phyloP scores from a whole-genome alignment of 2,797 vertebrate species.

The Corythornis leucogaster region DNA sequence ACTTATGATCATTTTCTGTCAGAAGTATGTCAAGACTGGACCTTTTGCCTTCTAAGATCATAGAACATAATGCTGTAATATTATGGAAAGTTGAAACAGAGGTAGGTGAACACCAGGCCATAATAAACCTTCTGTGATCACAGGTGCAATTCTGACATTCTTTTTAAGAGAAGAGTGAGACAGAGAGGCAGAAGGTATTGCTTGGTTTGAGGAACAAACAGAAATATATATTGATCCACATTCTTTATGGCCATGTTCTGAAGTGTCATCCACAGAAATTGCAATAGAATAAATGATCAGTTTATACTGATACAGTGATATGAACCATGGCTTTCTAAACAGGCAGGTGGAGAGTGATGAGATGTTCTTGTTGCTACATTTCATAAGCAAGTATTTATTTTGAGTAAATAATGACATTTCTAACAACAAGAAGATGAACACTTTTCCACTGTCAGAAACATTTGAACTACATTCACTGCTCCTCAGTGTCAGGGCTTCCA shows the following conservation, averaged over 20 bases:
- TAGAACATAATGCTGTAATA: background rate
- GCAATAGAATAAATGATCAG: background rate
- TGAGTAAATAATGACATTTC: background rate
- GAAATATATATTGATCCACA: background rate
- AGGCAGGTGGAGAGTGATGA: background rate
- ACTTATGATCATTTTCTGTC: background rate
- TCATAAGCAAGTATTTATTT: background rate
- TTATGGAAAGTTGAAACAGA: background rate
- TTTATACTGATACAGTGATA: background rate
- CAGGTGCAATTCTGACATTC: background rate
- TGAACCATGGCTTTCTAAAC: background rate
- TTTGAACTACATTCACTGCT: background rate
- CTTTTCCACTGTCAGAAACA: background rate
- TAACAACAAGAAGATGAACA: background rate
- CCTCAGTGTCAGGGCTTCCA: background rate
- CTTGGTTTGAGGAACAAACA: background rate
- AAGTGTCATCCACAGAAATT: background rate
- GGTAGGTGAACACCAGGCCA: background rate
- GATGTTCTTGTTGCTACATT: background rate
- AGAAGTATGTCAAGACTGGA: background rate
- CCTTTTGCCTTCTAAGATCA: background rate
- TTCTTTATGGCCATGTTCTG: background rate
- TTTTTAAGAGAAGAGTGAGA: background rate
- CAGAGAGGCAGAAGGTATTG: background rate
- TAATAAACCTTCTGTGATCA: background rate